Percentiles rank a stretch among this genome's conserved stretches.
Conservation (phyloP, 2,888 invertebrate genomes). For the Coelopa pilipes region DNA sequence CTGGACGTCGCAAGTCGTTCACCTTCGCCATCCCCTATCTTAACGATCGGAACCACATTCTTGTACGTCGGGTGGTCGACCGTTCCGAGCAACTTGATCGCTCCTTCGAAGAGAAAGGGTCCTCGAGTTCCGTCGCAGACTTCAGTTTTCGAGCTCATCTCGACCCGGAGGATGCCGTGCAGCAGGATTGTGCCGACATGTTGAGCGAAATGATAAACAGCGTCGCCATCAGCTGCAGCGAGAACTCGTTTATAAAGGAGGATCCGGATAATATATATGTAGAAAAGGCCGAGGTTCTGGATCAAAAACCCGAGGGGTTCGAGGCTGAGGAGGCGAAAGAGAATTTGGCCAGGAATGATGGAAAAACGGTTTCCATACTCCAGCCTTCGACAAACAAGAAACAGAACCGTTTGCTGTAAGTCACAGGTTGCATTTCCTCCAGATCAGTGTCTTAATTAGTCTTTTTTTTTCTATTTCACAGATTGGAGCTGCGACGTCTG, state of each 20-base stretch:
- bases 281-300: constrained; percentile 24
- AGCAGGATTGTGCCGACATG: constrained; percentile 65
- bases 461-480: constrained; percentile 43
- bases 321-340: constrained; percentile 4
- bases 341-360: constrained; percentile 25
- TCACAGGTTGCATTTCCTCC: constrained; percentile 36
- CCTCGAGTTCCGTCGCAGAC: constrained; percentile 46
- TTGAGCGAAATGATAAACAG: constrained; percentile 71
- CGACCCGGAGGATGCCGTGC: constrained; percentile 41
- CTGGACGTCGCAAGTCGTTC: constrained; percentile 58
- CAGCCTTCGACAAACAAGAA: constrained; percentile 46
- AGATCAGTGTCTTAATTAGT: not conserved
- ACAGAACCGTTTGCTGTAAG: constrained; percentile 59
- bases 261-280: constrained; percentile 51
- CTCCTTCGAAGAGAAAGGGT: constrained; percentile 48
- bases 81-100: constrained; percentile 60
- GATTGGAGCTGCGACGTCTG: constrained; percentile 71
- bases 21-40: constrained; percentile 72
- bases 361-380: constrained; percentile 35
- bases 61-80: constrained; percentile 68
- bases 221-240: constrained; percentile 72
- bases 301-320: not conserved
- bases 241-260: constrained; percentile 67
- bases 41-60: constrained; percentile 70
- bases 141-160: constrained; percentile 55